phyloP scores from a whole-genome alignment of 2,113 vertebrate species.

The Eclectus roratus region DNA sequence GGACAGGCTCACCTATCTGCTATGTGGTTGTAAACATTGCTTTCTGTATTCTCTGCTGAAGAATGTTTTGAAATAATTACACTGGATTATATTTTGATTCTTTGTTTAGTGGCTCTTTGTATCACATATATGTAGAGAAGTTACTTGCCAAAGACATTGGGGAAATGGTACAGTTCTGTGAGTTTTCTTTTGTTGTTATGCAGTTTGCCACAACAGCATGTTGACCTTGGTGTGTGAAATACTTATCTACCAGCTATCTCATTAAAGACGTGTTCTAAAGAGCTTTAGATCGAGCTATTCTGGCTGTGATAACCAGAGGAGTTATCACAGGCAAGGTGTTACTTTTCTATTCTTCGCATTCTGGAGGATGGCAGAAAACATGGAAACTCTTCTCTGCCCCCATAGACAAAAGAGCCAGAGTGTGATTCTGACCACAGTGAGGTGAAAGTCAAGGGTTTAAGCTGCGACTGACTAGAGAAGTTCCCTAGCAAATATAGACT shows the following conservation, averaged over 20 bases:
- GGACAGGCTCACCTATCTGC: background rate
- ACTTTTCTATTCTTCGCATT: background rate
- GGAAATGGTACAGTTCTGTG: background rate
- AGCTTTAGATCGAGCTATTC: background rate
- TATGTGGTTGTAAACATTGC: no score
- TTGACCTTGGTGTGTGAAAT: background rate
- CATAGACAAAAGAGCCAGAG: background rate
- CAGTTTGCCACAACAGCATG: background rate
- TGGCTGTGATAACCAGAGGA: background rate
- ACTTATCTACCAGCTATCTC: background rate
- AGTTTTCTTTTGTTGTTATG: background rate
- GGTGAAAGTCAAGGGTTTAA: background rate
- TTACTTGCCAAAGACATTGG: background rate
- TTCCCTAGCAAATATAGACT: no score
- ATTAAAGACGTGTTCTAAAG: accelerated
- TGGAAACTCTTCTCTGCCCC: background rate
- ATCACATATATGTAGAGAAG: background rate
- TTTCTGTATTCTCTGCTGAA: background rate
- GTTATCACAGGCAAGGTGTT: background rate
- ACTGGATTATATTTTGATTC: background rate
- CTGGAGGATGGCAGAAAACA: background rate
- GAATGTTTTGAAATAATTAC: background rate
- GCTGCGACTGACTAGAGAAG: background rate
- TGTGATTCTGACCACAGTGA: background rate
- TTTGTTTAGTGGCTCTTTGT: background rate